Percentiles rank a stretch among this genome's conserved stretches.
phyloP scores from a whole-genome alignment of 2,797 vertebrate genomes.

The Leptodactylus fallax region DNA sequence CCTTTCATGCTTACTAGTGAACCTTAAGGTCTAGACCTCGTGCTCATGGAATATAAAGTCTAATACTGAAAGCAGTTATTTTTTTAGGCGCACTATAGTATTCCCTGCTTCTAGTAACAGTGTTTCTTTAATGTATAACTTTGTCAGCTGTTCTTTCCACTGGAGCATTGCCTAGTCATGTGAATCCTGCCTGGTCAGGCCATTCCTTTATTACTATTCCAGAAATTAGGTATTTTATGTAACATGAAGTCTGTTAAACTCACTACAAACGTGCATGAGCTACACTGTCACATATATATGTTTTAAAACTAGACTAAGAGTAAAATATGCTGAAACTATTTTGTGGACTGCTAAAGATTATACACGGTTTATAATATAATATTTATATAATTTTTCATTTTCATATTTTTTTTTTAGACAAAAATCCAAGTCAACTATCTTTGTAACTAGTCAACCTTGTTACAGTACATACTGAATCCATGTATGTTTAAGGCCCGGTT shows the following conservation, averaged over 20 bases:
- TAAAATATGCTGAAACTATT: neutral
- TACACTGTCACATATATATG: neutral
- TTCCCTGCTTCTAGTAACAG: constrained; percentile 20
- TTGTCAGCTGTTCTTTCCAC: constrained; percentile 33
- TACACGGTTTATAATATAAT: neutral
- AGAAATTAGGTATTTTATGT: constrained; percentile 26
- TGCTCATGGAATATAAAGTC: neutral
- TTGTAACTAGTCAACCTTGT: neutral
- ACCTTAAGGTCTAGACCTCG: constrained; percentile 24
- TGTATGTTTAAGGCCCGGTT: too few relatives aligned
- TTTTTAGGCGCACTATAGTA: neutral
- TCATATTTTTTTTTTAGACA: too few relatives aligned
- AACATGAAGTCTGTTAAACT: constrained; percentile 22
- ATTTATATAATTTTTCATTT: too few relatives aligned
- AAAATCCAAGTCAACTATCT: too few relatives aligned
- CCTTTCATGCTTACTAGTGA: constrained; percentile 38
- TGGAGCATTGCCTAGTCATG: constrained; percentile 40
- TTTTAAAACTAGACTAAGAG: neutral
- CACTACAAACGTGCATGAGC: neutral
- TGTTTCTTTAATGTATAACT: constrained; percentile 44
- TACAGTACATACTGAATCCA: neutral
- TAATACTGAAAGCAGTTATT: constrained; percentile 1
- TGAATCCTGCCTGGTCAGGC: neutral
- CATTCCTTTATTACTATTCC: constrained; percentile 37
- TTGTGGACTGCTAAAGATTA: neutral